Base-by-base conservation (phyloP, 2,797 vertebrate species). In the Phalloptychus januarius region DNA sequence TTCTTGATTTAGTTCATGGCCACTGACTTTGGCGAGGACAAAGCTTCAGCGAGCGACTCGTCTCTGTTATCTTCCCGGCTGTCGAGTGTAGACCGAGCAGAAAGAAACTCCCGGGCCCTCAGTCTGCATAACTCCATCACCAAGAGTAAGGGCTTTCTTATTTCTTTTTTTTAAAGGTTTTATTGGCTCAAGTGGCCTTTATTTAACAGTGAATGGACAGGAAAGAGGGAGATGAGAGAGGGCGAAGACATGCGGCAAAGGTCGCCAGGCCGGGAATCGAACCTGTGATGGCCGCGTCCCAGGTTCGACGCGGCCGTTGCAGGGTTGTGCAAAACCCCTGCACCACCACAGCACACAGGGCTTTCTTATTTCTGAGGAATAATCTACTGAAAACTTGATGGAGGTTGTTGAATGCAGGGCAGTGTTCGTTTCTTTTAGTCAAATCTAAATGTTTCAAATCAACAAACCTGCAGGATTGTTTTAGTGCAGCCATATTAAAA, bases 71-170 rank as follows among this genome's bases (percentile, higher is more conserved):
- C 90, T 5, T 81, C 84, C 11, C 87, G 87, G 72, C 48, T 93
- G 84, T 89, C 91, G 0, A 89, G 93, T 73, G 81, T 94, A 28
- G 95, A 96, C 86, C 93, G 95, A 75, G 93, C 93, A 0, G 95
- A 96, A 77, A 94, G 95, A 70, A 96, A 95, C 82, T 96, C 96
- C 2, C 92, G 97, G 83, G 97, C 97, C 2, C 88, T 97, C 33
- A 97, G 96, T 81, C 93, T 98, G 36, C 94, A 96, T 72, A 96
- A 97, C 90, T 94, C 94, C 86, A 94, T 95, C 91, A 94, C 94
- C 72, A 95, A 95, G 84, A 95, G 94, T 95, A 82, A 83, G 94
- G 61, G n/a, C 46, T 15, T 46, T 10, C 7, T 15, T 28, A 4
- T 56, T 40, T 46, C 44, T 46, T n/a, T n/a, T n/a, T n/a, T n/a